phyloP scores from a whole-genome alignment of 2,888 invertebrate species.

The Selenia dentaria region DNA sequence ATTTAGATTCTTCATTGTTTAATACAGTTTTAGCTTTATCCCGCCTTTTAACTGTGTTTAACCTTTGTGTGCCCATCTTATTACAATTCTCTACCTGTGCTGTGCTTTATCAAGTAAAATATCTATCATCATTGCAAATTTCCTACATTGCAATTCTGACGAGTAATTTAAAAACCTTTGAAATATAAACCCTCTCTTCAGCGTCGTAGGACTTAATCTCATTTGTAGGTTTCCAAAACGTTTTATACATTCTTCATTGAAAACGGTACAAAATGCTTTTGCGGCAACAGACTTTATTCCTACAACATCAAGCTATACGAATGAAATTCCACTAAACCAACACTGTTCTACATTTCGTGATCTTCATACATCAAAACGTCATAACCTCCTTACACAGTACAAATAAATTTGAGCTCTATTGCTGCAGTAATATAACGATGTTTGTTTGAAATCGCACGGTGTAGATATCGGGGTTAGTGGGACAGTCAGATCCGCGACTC shows the following conservation, averaged over 20 bases:
- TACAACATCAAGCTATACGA: conserved; percentile 1
- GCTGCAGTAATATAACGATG: neutral
- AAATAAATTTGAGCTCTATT: conserved; percentile 11
- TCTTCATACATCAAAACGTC: conserved; percentile 9
- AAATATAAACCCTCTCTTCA: conserved; percentile 2
- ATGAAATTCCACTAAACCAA: conserved; percentile 8
- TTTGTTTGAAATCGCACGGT: conserved; percentile 5
- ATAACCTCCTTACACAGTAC: conserved; percentile 2
- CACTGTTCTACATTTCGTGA: conserved; percentile 12
- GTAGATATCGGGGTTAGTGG: conserved; percentile 48
- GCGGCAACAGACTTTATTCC: neutral
- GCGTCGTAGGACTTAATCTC: neutral
- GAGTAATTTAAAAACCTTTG: neutral
- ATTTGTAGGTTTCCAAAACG: conserved; percentile 7
- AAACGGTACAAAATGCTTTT: neutral
- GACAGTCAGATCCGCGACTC: conserved; percentile 54
- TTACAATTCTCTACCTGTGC: neutral
- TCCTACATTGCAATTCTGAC: neutral
- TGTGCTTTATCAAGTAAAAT: neutral
- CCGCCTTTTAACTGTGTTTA: too few relatives aligned
- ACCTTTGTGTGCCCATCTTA: neutral
- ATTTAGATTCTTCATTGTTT: too few relatives aligned
- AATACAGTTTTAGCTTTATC: too few relatives aligned
- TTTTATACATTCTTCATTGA: conserved; percentile 5
- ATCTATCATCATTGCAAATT: neutral